These are phyloP conservation scores for Caenorhabditis uteleia DNA, from an alignment of 2,888 invertebrate genomes.

Conservation along the genomic window DNA sequence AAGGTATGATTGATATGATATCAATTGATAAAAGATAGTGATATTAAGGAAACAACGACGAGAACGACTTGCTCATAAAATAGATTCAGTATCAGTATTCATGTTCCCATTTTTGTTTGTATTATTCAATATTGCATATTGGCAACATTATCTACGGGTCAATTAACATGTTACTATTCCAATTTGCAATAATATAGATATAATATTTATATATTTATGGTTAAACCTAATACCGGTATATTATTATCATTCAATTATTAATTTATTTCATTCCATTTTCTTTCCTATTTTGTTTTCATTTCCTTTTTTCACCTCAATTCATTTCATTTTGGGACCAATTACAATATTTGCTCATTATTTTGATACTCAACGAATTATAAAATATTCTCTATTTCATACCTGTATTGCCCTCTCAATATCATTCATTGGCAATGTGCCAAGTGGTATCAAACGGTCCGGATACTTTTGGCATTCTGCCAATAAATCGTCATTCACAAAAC, in stretches of 20 bases:
- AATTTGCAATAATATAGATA: not conserved
- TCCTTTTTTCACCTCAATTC: no score
- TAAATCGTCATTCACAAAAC: constrained; percentile 74
- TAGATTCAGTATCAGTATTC: constrained; percentile 64
- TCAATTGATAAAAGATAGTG: not conserved
- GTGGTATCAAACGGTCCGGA: constrained; percentile 73
- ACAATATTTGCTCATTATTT: not conserved
- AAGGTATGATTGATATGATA: constrained; percentile 12
- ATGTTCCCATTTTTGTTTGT: constrained; percentile 67
- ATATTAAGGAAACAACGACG: constrained; percentile 45
- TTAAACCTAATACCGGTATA: no score
- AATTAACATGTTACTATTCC: constrained; percentile 5
- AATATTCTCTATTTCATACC: no score
- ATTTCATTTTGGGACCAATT: no score
- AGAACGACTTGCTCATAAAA: constrained; percentile 61
- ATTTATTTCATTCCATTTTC: no score
- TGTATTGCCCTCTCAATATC: constrained; percentile 72
- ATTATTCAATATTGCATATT: constrained; percentile 72
- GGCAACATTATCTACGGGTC: constrained; percentile 69
- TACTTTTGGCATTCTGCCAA: constrained; percentile 71
- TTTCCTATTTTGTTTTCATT: no score
- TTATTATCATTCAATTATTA: no score
- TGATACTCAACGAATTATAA: constrained; percentile 1
- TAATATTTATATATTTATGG: not conserved
- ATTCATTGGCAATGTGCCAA: constrained; percentile 75